Base-by-base conservation (phyloP, 1,140 invertebrate genomes). In the Habropoda laboriosa region DNA sequence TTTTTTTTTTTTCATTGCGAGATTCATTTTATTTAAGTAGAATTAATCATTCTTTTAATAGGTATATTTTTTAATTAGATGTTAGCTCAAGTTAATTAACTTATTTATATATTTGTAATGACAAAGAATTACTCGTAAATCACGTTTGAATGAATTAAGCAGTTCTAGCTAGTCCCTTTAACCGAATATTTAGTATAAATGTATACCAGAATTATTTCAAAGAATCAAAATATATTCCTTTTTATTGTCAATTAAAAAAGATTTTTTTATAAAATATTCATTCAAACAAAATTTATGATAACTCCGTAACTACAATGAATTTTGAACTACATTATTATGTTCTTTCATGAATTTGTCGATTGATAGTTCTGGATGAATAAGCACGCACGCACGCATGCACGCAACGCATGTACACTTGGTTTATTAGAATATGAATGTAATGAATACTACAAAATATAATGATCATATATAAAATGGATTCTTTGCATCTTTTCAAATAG, bases 231-330 rank as follows among this genome's bases (percentile, higher is more conserved):
- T 32, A n/a, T n/a, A n/a, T 32, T 42, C 10, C 58, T 40, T 40
- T 55, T 55, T 21, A 0, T 75, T 53, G 30, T 12, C 18, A 18
- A 24, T 68, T 35, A 35, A 24, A 27, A 27, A 63, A 63, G 6
- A 5, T n/a, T 51, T 21, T 38, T 13, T 57, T 13, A 16, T 8
- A n/a, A 58, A n/a, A 71, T 71, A 60, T 70, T 78, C 66, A 78
- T 78, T 70, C 66, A 78, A 78, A 78, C 66, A 78, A 71, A 71
- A 78, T 78, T 78, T 78, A 78, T 77, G 75, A 71, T 40, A 78
- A 78, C 42, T 60, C 32, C 71, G 18, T 30, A 30, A 49, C 24
- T 49, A 49, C 2, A 12, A 47, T 18, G 18, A 42, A 60, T 47
- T 68, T 70, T 68, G 10, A 58, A 47, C 18, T 58, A 24, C 16